Percentiles rank a stretch among this genome's conserved stretches.
Evolutionary conservation across 1,140 invertebrate species (phyloP).

Genomic region (Melitaea cinxia): DNA sequence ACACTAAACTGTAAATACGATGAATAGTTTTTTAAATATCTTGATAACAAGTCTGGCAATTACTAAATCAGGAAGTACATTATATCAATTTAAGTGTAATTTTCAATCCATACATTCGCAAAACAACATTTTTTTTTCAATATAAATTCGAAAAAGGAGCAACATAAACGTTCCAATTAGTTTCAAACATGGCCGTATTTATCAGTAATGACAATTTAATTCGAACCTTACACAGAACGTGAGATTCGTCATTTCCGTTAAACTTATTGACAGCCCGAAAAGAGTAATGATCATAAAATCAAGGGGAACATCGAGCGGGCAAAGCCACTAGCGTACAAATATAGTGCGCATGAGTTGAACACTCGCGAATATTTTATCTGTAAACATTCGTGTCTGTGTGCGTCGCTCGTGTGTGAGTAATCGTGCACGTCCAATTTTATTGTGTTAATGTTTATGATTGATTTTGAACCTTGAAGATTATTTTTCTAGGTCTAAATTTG

Average conservation of each 20-base stretch:
- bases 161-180: background rate
- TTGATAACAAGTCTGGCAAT: too few species aligned
- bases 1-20: too few species aligned
- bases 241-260: conserved; percentile 21
- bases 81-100: too few species aligned
- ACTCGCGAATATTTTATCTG: conserved; percentile 68
- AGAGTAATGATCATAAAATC: conserved; percentile 35
- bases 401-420: conserved; percentile 31
- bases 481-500: background rate
- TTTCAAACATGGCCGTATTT: background rate
- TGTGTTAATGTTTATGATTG: conserved; percentile 2
- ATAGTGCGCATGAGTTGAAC: conserved; percentile 68
- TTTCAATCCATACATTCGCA: background rate
- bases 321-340: conserved; percentile 59
- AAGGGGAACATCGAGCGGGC: conserved; percentile 37
- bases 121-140: too few species aligned
- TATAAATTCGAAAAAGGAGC: background rate
- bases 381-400: conserved; percentile 49
- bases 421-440: conserved; percentile 44
- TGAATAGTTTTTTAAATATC: too few species aligned
- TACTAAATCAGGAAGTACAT: too few species aligned
- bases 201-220: conserved; percentile 9
- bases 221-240: conserved; percentile 16
- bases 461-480: background rate
- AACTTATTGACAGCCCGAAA: conserved; percentile 27